phyloP scores from a whole-genome alignment of 2,113 vertebrate genomes.

The Alethe castanea region DNA sequence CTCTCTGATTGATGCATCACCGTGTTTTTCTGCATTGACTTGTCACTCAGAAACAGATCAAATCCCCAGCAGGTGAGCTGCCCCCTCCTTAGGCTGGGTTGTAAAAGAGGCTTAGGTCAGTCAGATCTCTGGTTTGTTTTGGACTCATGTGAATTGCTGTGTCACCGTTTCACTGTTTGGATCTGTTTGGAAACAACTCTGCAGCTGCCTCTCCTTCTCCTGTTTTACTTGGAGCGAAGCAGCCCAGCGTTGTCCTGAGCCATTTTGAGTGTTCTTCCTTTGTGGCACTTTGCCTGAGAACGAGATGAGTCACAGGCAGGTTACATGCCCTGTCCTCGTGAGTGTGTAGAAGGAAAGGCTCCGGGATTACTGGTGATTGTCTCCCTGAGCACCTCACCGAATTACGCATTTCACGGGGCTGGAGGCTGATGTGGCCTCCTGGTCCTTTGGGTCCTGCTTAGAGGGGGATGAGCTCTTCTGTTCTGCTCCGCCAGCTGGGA shows the following conservation, averaged over 20 bases:
- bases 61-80: not conserved
- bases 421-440: not conserved
- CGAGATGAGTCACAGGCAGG: slow-evolving; percentile 8
- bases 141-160: not conserved
- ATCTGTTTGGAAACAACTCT: not conserved
- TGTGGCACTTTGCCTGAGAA: slow-evolving; percentile 27
- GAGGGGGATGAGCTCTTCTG: not conserved
- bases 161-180: not conserved
- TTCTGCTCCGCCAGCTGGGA: slow-evolving; percentile 17
- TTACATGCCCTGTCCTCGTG: not conserved
- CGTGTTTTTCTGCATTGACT: not conserved
- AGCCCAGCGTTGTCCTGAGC: not conserved
- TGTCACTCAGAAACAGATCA: not conserved
- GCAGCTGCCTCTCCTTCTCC: not conserved
- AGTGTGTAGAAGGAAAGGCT: slow-evolving; percentile 19
- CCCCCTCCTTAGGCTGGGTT: not conserved
- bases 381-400: not conserved
- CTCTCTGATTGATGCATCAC: not conserved
- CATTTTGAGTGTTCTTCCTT: slow-evolving; percentile 30
- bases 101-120: not conserved
- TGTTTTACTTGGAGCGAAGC: slow-evolving; percentile 9
- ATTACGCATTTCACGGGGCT: not conserved
- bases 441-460: not conserved
- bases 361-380: not conserved
- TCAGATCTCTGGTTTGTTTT: not conserved